A percentile compares a stretch with the other conserved stretches of the same genome.
Conservation (phyloP, 1,140 invertebrate genomes). For the Lethrus apterus region DNA sequence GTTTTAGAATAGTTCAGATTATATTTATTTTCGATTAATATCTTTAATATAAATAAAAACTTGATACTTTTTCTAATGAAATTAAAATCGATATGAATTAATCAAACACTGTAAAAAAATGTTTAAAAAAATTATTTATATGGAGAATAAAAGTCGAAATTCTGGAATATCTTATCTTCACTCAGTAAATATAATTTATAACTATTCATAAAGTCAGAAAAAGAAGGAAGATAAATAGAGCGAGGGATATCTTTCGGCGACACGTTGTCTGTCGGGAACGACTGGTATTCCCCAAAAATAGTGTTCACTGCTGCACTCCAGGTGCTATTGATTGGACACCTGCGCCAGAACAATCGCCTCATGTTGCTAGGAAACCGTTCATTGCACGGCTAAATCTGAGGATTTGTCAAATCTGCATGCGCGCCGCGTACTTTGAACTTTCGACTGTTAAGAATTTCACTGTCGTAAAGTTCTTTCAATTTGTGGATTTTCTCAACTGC, state of each 20-base stretch:
- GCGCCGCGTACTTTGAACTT: slow-evolving; percentile 24
- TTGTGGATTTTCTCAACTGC: slow-evolving; percentile 13
- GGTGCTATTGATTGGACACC: slow-evolving; percentile 41
- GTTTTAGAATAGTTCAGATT: no score
- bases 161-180: no score
- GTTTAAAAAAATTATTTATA: no score
- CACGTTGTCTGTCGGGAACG: slow-evolving; percentile 16
- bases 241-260: slow-evolving; percentile 7
- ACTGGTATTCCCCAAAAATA: slow-evolving; percentile 19
- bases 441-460: background rate
- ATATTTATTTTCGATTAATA: no score
- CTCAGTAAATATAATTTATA: no score
- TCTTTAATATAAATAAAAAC: no score
- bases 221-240: no score
- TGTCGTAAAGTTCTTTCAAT: background rate
- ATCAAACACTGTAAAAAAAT: no score
- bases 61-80: no score
- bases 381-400: slow-evolving; percentile 35
- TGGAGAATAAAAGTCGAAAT: no score
- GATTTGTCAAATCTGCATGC: slow-evolving; percentile 39
- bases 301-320: slow-evolving; percentile 25
- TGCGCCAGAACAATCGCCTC: slow-evolving; percentile 38
- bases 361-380: slow-evolving; percentile 38
- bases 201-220: no score
- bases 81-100: no score